Evolutionary conservation across 2,113 vertebrate species (phyloP).

Genomic region (Muntiacus muntjak): DNA sequence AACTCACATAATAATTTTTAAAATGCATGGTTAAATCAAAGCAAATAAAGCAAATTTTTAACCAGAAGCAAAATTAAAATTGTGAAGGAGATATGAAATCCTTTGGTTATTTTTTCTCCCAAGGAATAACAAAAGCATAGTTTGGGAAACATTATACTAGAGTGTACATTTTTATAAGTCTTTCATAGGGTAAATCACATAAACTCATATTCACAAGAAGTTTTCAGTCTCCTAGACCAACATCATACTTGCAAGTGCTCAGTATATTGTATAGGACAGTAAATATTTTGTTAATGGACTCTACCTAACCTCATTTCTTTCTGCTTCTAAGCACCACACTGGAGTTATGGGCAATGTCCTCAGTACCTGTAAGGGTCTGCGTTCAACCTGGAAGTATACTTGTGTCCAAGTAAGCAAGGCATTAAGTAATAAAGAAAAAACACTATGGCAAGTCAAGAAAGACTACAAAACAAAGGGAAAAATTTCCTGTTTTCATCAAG

Average conservation of each 20-base stretch:
- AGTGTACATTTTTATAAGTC: not conserved
- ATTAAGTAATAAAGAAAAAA: not conserved
- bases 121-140: not conserved
- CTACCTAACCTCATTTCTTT: not conserved
- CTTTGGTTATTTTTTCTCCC: not conserved
- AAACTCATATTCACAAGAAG: not conserved
- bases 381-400: too few species aligned
- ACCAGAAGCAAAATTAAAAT: slow-evolving; percentile 36
- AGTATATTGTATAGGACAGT: not conserved
- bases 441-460: not conserved
- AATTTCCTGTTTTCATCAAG: not conserved
- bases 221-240: not conserved
- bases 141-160: not conserved
- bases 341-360: not conserved
- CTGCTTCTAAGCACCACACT: not conserved
- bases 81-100: not conserved
- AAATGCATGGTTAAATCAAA: not conserved
- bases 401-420: not conserved
- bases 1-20: not conserved
- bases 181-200: not conserved
- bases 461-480: not conserved
- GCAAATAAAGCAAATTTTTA: slow-evolving; percentile 2
- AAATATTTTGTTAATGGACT: not conserved
- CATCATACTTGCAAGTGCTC: not conserved
- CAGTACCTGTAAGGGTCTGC: not conserved